Percentiles rank a stretch among this genome's conserved stretches.
phyloP scores from a whole-genome alignment of 2,888 invertebrate genomes.

The Drosophila incognita region DNA sequence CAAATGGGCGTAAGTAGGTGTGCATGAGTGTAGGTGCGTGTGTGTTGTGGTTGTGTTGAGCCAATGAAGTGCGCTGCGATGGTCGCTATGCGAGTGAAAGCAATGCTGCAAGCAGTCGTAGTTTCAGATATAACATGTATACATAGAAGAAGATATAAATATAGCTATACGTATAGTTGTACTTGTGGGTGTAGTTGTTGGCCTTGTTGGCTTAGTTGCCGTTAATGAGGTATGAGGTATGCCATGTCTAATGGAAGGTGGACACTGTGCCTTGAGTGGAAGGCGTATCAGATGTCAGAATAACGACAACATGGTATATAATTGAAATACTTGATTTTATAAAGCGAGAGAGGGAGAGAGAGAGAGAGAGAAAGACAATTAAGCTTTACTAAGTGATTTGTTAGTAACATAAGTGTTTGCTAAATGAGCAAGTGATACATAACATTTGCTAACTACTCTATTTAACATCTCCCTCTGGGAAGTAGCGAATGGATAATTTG shows the following conservation, averaged over 20 bases:
- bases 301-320: conserved; percentile 23
- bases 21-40: conserved; percentile 22
- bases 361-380: background rate
- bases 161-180: background rate
- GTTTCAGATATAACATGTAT: conserved; percentile 23
- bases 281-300: conserved; percentile 40
- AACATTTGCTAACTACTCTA: background rate
- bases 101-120: conserved; percentile 41
- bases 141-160: background rate
- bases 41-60: conserved; percentile 31
- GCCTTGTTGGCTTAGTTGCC: conserved; percentile 11
- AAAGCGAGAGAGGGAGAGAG: background rate
- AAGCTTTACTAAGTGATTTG: background rate
- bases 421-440: background rate
- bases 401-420: background rate
- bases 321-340: conserved; percentile 32
- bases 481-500: background rate
- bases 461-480: background rate
- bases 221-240: conserved; percentile 34
- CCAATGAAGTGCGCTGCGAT: conserved; percentile 59
- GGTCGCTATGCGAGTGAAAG: conserved; percentile 37
- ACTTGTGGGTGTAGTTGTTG: background rate
- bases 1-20: background rate
- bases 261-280: background rate
- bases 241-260: conserved; percentile 33